Percentiles rank a stretch among this genome's conserved stretches.
Conservation (phyloP, 2,888 invertebrate genomes). For the Pseudococcus jackbeardsleyi region DNA sequence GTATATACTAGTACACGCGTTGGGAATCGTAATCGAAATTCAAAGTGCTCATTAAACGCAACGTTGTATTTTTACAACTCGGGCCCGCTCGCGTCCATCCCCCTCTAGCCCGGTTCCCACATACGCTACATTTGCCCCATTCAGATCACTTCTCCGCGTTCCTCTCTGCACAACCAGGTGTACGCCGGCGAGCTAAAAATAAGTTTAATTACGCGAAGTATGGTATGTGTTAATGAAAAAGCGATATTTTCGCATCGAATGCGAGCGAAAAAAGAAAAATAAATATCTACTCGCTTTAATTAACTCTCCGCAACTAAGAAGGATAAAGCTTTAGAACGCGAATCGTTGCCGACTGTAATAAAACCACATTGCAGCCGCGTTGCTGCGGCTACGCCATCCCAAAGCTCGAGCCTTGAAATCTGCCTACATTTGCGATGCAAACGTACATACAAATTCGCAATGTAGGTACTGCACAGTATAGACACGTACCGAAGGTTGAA, state of each 20-base stretch:
- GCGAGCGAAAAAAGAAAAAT: not conserved
- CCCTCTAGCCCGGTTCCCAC: not conserved
- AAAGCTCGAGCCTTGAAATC: conserved; percentile 9
- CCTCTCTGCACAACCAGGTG: not conserved
- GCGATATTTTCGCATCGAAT: not conserved
- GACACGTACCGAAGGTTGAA: not conserved
- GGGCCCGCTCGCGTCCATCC: not conserved
- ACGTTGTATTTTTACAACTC: conserved; percentile 37
- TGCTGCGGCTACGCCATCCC: not conserved
- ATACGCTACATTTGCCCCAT: not conserved
- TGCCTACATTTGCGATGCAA: conserved; percentile 7
- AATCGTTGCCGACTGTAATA: not conserved
- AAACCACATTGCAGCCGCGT: not conserved
- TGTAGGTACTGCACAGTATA: not conserved
- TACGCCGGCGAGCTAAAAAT: not conserved
- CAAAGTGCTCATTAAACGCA: conserved; percentile 33
- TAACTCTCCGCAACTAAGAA: not conserved
- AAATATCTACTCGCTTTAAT: not conserved
- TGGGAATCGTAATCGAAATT: conserved; percentile 17
- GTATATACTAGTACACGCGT: not conserved
- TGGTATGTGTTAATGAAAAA: conserved; percentile 10
- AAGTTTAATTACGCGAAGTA: not conserved
- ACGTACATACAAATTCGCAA: not conserved
- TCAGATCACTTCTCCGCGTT: not conserved
- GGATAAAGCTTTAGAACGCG: not conserved